Evolutionary conservation across 2,888 invertebrate species (phyloP).

Genomic region (Thelaira solivaga): DNA sequence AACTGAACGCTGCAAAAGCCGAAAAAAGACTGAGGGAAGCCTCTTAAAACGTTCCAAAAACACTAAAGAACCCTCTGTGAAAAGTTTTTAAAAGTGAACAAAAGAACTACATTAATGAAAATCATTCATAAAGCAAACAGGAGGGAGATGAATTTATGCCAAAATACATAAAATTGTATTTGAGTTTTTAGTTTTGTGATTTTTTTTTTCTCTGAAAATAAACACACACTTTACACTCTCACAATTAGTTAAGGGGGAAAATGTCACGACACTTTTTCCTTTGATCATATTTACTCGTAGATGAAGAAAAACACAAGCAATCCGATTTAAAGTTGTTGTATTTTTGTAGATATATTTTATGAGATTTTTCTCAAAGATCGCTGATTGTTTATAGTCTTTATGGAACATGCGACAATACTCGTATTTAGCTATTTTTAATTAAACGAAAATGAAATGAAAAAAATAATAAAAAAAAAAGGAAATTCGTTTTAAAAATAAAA

Average conservation of each 20-base stretch:
- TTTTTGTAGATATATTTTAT: slow-evolving; percentile 21
- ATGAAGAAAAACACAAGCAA: slow-evolving; percentile 1
- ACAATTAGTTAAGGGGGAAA: slow-evolving; percentile 43
- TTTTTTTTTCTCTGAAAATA: slow-evolving; percentile 10
- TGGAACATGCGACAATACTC: slow-evolving; percentile 62
- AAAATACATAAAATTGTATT: slow-evolving; percentile 37
- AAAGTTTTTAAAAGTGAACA: background rate
- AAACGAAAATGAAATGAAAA: slow-evolving; percentile 17
- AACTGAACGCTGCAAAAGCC: slow-evolving; percentile 57
- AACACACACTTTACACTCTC: too few species aligned
- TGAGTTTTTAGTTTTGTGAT: slow-evolving; percentile 19
- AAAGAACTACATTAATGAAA: slow-evolving; percentile 24
- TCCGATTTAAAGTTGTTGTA: slow-evolving; percentile 18
- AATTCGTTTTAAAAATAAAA: slow-evolving; percentile 3
- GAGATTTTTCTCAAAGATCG: slow-evolving; percentile 54
- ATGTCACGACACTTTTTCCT: slow-evolving; percentile 39
- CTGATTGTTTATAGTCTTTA: slow-evolving; percentile 55
- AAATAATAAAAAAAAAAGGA: slow-evolving; percentile 5
- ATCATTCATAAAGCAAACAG: slow-evolving; percentile 48
- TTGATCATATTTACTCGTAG: slow-evolving; percentile 28
- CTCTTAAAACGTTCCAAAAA: background rate
- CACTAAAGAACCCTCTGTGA: slow-evolving; percentile 49
- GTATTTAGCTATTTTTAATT: slow-evolving; percentile 62
- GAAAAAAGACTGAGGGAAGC: slow-evolving; percentile 53
- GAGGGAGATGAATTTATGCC: slow-evolving; percentile 35